Evolutionary conservation across 1,140 invertebrate species (phyloP).

Genomic region (Macrobrachium rosenbergii): DNA sequence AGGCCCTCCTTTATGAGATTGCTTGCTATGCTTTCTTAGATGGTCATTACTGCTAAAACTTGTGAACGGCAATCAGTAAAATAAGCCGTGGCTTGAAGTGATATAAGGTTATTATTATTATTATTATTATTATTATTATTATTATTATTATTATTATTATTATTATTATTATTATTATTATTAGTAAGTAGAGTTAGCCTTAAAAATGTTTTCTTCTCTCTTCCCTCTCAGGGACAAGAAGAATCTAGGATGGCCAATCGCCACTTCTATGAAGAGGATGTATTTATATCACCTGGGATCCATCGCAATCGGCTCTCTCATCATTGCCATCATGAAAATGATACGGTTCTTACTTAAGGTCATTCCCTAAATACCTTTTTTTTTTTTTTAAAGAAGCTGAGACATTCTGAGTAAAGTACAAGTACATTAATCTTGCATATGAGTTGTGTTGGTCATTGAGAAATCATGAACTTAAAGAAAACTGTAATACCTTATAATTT

Average conservation of each 20-base stretch:
- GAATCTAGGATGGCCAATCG: slow-evolving; percentile 75
- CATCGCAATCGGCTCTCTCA: slow-evolving; percentile 81
- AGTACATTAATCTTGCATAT: not conserved
- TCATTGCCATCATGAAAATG: slow-evolving; percentile 81
- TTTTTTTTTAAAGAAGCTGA: no score
- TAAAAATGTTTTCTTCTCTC: slow-evolving; percentile 19
- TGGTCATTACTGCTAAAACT: no score
- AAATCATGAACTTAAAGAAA: no score
- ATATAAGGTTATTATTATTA: no score
- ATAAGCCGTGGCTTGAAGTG: no score
- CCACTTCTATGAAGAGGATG: slow-evolving; percentile 74
- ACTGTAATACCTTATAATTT: no score
- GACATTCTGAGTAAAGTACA: not conserved
- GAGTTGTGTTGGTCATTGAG: no score
- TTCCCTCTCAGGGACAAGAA: slow-evolving; percentile 76
- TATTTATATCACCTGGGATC: slow-evolving; percentile 83
- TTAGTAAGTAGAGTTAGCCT: not conserved
- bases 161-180: not conserved
- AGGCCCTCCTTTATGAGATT: not conserved
- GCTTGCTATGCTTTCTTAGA: no score
- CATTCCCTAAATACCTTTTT: no score
- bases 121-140: no score
- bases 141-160: no score
- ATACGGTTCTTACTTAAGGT: slow-evolving; percentile 75
- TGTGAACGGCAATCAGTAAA: no score